Conservation (phyloP, 2,888 invertebrate genomes). For the Synanthedon formicaeformis region DNA sequence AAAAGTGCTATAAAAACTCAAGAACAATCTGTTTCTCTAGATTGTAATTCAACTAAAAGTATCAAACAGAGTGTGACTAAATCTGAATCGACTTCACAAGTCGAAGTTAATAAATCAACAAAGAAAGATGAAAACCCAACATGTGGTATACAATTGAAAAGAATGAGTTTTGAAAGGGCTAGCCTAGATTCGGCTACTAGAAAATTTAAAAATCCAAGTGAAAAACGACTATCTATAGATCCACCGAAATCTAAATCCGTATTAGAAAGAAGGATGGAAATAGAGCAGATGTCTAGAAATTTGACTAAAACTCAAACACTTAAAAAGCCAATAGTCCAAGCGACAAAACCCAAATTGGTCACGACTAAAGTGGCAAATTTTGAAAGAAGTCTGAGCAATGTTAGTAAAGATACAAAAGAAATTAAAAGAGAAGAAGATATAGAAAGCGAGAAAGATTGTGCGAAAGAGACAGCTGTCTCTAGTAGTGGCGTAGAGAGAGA, state of each 20-base stretch:
- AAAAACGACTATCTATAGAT: slow-evolving; percentile 33
- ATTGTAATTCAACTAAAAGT: slow-evolving; percentile 37
- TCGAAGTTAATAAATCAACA: slow-evolving; percentile 5
- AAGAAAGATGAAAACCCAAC: slow-evolving; percentile 9
- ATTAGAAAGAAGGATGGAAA: slow-evolving; percentile 56
- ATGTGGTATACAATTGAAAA: slow-evolving; percentile 54
- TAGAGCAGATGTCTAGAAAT: slow-evolving; percentile 48
- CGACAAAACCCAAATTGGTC: slow-evolving; percentile 44
- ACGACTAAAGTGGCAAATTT: slow-evolving; percentile 52
- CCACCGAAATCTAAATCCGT: slow-evolving; percentile 56
- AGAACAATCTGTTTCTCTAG: slow-evolving; percentile 36
- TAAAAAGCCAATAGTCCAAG: slow-evolving; percentile 34
- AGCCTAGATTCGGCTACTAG: slow-evolving; percentile 60
- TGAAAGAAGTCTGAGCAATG: slow-evolving; percentile 38
- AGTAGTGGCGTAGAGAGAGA: slow-evolving; percentile 20
- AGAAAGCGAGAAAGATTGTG: background rate
- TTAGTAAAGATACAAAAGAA: slow-evolving; percentile 16
- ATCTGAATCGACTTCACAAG: slow-evolving; percentile 11
- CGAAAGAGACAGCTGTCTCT: slow-evolving; percentile 11
- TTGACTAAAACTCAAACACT: slow-evolving; percentile 27
- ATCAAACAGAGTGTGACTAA: slow-evolving; percentile 10
- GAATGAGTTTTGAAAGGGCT: slow-evolving; percentile 59
- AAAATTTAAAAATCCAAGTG: slow-evolving; percentile 29
- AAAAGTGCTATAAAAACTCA: slow-evolving; percentile 23
- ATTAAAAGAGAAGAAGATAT: background rate